Evolutionary conservation across 2,888 invertebrate species (phyloP), one percentile per base, ranked within the genome.

Genomic region (Oxyscelio sp.): DNA sequence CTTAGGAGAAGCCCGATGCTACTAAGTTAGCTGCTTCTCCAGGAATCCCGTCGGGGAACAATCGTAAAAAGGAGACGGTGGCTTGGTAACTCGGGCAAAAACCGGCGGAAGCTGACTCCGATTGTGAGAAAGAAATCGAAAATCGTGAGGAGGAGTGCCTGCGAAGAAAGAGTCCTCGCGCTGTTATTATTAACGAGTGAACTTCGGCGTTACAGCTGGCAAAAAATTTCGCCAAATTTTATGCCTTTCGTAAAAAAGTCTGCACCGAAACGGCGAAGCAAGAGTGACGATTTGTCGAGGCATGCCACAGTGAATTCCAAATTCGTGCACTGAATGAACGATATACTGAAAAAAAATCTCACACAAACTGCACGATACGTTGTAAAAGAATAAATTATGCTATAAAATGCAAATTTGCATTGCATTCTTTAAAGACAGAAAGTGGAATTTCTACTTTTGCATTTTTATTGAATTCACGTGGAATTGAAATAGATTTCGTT

Each of bases 51-150:
- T 83, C 82, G 83, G 85, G 59, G 77, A 80, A 77, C 58, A 80
- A 84, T 77, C 84, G 78, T 86, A 87, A 87, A 86, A 85, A 81
- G 74, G 80, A 74, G 70, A 74, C 81, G 81, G 85, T 81, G 81
- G 77, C 85, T 43, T 45, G 79, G 68, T 74, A 84, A 78, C 68
- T 43, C 52, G 81, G 24, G 34, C 81, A 85, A 85, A 85, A 85
- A 85, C 38, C 71, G 65, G 79, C 85, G 85, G 85, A 85, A 85
- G 85, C 85, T 77, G 81, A 75, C 56, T 54, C 68, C 77, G 68
- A 78, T 85, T 84, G 79, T 80, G 84, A 77, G 80, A 80, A 80
- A 79, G 79, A 84, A 83, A 85, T 81, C 84, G 84, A 71, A 73
- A 79, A 74, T 83, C 61, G 31, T 52, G 52, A 38, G 27, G 71